Evolutionary conservation across 2,113 vertebrate genomes (phyloP).

Genomic region (Dryoscopus gambensis): DNA sequence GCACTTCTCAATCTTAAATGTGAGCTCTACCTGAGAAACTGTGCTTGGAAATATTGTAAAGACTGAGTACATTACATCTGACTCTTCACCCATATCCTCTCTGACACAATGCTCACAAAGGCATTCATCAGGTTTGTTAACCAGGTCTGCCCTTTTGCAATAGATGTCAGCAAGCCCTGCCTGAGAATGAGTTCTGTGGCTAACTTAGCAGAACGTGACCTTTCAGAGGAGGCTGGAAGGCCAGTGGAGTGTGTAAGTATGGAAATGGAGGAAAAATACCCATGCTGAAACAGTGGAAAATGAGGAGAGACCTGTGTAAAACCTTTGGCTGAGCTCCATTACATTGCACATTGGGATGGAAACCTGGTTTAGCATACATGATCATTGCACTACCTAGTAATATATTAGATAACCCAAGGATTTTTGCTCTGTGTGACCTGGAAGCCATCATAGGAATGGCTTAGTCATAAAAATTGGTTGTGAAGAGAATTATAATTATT

Average conservation of each 20-base stretch:
- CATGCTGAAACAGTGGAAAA: background rate
- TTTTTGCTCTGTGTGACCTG: background rate
- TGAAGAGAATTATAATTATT: background rate
- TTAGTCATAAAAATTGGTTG: background rate
- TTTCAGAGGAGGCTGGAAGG: background rate
- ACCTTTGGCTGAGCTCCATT: background rate
- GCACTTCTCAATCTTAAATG: background rate
- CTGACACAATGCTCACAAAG: background rate
- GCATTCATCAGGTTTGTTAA: background rate
- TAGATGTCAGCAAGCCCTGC: background rate
- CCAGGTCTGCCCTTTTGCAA: background rate
- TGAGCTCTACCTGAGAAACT: background rate
- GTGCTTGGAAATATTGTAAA: background rate
- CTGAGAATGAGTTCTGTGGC: background rate
- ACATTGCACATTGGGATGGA: background rate
- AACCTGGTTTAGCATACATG: background rate
- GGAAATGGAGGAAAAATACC: background rate
- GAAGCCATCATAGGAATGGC: background rate
- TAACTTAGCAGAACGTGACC: conserved; percentile 5
- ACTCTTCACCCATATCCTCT: background rate
- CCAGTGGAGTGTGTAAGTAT: background rate
- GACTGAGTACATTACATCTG: background rate
- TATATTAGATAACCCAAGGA: background rate
- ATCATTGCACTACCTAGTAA: background rate
- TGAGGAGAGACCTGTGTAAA: background rate